Conservation (phyloP, 1,140 invertebrate species). For the Drosophila bipectinata region DNA sequence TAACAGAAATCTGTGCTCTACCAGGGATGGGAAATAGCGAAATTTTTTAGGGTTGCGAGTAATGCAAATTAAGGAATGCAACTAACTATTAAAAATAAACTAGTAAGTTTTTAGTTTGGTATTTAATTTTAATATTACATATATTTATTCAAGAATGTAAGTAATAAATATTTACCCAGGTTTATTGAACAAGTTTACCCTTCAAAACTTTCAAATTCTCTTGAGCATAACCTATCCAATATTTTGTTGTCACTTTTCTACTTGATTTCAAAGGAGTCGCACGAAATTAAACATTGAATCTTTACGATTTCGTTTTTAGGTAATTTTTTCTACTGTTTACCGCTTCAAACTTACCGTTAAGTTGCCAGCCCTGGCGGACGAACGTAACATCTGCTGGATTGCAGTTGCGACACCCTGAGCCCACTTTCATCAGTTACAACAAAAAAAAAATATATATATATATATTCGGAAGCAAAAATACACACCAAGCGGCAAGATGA, state of each 20-base stretch:
- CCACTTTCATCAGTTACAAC: slow-evolving; percentile 43
- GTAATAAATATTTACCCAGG: too few species aligned
- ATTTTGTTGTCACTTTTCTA: not conserved
- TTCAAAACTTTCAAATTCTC: too few species aligned
- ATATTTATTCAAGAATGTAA: too few species aligned
- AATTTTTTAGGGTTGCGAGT: not conserved
- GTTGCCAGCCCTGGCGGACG: slow-evolving; percentile 17
- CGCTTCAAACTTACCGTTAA: not conserved
- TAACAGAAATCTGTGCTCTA: slow-evolving; percentile 1
- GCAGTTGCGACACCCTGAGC: slow-evolving; percentile 37
- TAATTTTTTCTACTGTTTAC: not conserved
- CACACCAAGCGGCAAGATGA: slow-evolving; percentile 57
- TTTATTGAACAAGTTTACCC: too few species aligned
- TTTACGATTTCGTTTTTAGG: not conserved
- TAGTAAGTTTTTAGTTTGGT: too few species aligned
- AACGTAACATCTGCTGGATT: slow-evolving; percentile 26
- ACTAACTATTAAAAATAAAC: too few species aligned
- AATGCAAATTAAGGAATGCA: too few species aligned
- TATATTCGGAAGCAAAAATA: slow-evolving; percentile 43
- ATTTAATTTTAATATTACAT: too few species aligned
- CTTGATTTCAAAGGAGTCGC: not conserved
- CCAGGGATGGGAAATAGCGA: not conserved
- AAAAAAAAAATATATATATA: slow-evolving; percentile 42
- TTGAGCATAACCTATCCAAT: too few species aligned
- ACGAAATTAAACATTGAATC: not conserved